A percentile compares a stretch with the other conserved stretches of the same genome.
Evolutionary conservation across 2,797 vertebrate genomes (phyloP).

Genomic region (Lagocephalus sceleratus): DNA sequence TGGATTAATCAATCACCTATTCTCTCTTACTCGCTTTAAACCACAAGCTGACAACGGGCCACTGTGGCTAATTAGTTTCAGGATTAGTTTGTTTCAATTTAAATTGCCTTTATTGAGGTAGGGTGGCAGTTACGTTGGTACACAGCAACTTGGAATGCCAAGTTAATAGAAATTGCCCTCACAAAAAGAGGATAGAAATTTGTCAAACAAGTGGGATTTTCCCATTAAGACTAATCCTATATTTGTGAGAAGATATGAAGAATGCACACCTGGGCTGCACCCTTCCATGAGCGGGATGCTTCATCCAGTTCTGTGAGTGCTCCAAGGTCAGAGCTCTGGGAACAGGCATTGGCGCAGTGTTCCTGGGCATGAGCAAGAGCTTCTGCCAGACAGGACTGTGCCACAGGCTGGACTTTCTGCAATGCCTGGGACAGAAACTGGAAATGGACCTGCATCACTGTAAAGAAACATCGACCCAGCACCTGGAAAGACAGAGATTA

Average conservation of each 20-base stretch:
- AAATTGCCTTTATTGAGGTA: constrained; percentile 12
- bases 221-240: constrained; percentile 19
- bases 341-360: constrained; percentile 77
- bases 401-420: constrained; percentile 97
- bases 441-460: constrained; percentile 99
- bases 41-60: constrained; percentile 49
- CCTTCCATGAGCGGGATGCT: constrained; percentile 91
- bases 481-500: constrained; percentile 75
- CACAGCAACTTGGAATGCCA: constrained; percentile 18
- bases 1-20: constrained; percentile 59
- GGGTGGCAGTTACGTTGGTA: background rate
- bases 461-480: constrained; percentile 95
- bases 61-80: constrained; percentile 47
- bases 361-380: constrained; percentile 88
- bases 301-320: constrained; percentile 89
- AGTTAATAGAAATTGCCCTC: constrained; percentile 31
- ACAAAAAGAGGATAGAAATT: constrained; percentile 46
- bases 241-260: constrained; percentile 8
- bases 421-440: constrained; percentile 97
- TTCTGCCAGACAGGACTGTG: constrained; percentile 93
- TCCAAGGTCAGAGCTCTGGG: constrained; percentile 71
- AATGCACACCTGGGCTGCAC: constrained; percentile 87
- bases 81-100: constrained; percentile 39
- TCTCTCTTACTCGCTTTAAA: constrained; percentile 46
- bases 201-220: constrained; percentile 37